Conservation (phyloP, 2,888 invertebrate species). For the Drosophila nr. fundita region DNA sequence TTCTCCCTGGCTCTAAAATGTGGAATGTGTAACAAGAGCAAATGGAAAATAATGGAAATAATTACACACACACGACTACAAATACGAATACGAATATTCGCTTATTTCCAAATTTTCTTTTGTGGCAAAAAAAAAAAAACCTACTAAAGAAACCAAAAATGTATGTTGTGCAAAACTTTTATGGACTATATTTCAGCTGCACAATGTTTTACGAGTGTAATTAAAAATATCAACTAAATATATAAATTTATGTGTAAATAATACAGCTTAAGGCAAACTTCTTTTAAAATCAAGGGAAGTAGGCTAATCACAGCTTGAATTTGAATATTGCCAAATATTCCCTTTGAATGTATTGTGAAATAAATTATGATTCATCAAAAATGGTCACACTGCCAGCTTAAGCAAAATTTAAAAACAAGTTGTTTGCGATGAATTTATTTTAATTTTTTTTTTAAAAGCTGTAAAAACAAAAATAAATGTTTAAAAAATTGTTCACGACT, state of each 20-base stretch:
- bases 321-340: not conserved
- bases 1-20: not conserved
- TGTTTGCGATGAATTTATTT: not conserved
- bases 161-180: conserved; percentile 42
- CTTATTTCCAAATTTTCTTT: conserved; percentile 42
- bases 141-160: conserved; percentile 2
- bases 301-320: not conserved
- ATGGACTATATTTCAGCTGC: conserved; percentile 9
- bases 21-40: conserved; percentile 11
- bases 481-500: not conserved
- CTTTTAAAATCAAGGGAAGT: not conserved
- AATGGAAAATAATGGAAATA: conserved; percentile 9
- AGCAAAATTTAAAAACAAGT: not conserved
- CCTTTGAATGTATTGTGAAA: not conserved
- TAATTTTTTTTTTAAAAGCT: not conserved
- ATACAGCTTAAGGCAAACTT: not conserved
- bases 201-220: conserved; percentile 12
- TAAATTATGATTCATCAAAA: not conserved
- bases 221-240: not conserved
- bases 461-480: conserved; percentile 1
- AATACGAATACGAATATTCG: not conserved
- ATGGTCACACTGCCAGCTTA: not conserved
- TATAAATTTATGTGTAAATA: not conserved
- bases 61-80: not conserved
- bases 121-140: conserved; percentile 28